These are phyloP conservation scores for Pteropus alecto DNA, from an alignment of 2,113 vertebrate genomes.

Conservation along the genomic window DNA sequence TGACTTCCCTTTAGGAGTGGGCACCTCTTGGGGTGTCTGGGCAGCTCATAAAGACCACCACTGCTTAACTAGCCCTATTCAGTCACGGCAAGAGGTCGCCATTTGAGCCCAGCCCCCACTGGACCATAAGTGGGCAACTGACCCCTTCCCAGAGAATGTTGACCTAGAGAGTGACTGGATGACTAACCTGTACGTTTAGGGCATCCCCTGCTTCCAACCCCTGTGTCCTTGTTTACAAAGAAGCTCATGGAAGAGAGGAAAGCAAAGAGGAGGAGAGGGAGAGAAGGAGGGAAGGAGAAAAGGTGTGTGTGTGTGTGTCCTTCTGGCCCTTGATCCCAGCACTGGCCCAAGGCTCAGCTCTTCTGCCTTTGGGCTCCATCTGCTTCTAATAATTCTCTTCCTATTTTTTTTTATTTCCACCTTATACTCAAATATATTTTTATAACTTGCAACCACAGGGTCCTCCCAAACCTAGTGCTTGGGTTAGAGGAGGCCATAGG, in stretches of 20 bases:
- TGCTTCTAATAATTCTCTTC: neutral
- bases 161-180: neutral
- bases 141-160: neutral
- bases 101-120: too few species aligned
- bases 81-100: neutral
- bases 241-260: neutral
- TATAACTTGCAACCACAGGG: neutral
- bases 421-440: neutral
- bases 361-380: neutral
- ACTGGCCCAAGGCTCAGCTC: neutral
- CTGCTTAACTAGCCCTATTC: neutral
- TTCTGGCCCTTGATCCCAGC: neutral
- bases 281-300: fast-evolving
- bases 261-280: neutral
- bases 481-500: neutral
- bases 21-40: neutral
- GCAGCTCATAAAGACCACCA: neutral
- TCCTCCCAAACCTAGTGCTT: neutral
- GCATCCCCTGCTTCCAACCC: neutral
- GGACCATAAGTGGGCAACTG: neutral
- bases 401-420: neutral
- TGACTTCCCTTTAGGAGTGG: neutral
- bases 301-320: neutral
- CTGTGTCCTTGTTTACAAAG: neutral
- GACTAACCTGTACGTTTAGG: neutral